Percentiles rank a stretch among this genome's conserved stretches.
Conservation (phyloP, 1,140 invertebrate species). For the Zaprionus davidi region DNA sequence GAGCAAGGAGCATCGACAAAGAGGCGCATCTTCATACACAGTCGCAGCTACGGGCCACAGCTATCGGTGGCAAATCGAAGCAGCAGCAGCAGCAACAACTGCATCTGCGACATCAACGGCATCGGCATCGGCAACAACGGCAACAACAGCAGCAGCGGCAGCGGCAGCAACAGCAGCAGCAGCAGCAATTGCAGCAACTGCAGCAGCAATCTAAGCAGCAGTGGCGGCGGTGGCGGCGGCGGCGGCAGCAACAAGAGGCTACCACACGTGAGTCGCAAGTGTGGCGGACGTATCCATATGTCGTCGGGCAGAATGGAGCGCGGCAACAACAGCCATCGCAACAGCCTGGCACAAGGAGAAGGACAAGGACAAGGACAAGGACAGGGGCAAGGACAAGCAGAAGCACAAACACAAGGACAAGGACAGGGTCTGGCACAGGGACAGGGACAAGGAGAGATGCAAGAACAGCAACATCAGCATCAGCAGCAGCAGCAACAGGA, state of each 20-base stretch:
- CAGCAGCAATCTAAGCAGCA: conserved; percentile 12
- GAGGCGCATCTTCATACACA: conserved; percentile 21
- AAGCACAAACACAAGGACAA: conserved; percentile 20
- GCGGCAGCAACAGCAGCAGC: conserved; percentile 4
- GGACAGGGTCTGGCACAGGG: conserved; percentile 21
- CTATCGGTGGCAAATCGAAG: background rate
- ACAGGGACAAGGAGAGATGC: conserved; percentile 1
- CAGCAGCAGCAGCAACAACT: conserved; percentile 19
- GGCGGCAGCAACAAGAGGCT: conserved; percentile 4
- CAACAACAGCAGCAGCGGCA: background rate
- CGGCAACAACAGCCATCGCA: background rate
- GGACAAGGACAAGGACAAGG: background rate
- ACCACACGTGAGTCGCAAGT: conserved; percentile 17
- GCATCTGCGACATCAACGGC: background rate
- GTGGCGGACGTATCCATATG: conserved; percentile 13
- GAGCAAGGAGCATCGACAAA: background rate
- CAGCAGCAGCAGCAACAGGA: background rate
- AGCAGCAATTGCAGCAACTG: conserved; percentile 15
- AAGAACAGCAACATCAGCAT: background rate
- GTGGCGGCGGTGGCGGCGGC: too few species aligned
- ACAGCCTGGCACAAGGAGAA: background rate
- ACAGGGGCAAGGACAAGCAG: conserved; percentile 6
- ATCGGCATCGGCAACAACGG: background rate
- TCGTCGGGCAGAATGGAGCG: conserved; percentile 13
- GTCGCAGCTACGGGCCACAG: conserved; percentile 21